Base-by-base conservation (phyloP, 2,113 vertebrate species). In the Mohoua ochrocephala region DNA sequence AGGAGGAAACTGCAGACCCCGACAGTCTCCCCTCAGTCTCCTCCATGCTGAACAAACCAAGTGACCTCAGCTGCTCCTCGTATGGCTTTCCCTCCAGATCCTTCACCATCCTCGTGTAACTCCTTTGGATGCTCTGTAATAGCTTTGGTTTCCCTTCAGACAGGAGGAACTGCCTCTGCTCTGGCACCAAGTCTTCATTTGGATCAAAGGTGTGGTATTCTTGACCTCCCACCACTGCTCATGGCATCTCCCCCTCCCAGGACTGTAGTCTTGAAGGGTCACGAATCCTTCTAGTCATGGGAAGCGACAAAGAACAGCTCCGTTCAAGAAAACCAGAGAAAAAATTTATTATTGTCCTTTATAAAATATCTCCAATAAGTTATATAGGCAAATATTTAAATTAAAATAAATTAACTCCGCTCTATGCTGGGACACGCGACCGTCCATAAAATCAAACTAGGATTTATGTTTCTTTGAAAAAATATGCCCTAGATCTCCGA, bases 291-390 rank as follows among this genome's bases (percentile, higher is more conserved):
- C 24, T 17, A 64, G 50, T 12, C 26, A 24, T 9, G 61, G 56
- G 37, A 21, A 7, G 1, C 15, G 35, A 78, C 18, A 87, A 84
- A 80, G 22, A 75, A 81, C 2, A 15, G 31, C 56, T 67, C 53
- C 2, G 0, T 59, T 83, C 93, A 67, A 96, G 95, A 96, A 95
- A 96, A 92, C 60, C 83, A 95, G 91, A 95, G 96, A 93, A 95
- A 96, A 96, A 86, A 60, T 83, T 96, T 97, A 95, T 92, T 97
- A 44, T 67, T 89, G 86, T 96, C 91, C 88, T 96, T 97, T 97
- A 96, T 89, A 97, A 97, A 97, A 97, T 61, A 83, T 89, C 49
- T 64, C 63, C 67, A 93, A 93, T 95, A 87, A 97, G 84, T 94
- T 96, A 96, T 84, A 95, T 80, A 68, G 84, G 84, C 89, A 96